Evolutionary conservation across 2,888 invertebrate genomes (phyloP), one percentile per base, ranked within the genome.

Genomic region (Caenorhabditis sp.): DNA sequence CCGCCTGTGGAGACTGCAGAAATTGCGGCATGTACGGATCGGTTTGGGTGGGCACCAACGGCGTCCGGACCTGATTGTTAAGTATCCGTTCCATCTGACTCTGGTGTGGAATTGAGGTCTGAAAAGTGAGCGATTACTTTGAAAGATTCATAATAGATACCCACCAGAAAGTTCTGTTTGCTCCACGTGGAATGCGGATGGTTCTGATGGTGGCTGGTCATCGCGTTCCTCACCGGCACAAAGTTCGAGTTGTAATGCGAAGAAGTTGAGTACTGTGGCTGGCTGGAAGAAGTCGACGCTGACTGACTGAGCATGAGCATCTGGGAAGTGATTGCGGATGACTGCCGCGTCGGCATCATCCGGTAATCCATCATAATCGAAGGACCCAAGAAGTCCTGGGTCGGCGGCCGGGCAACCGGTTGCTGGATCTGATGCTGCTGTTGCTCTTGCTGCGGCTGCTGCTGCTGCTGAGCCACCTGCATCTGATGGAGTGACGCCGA

Each of bases 21-120:
- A 85, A 83, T 72, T 86, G 86, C 4, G 86, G 86, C 70, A 85
- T 78, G 65, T 86, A 86, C 39, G 80, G 80, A 37, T 71, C 76
- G 24, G 17, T 15, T 48, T 48, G 46, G 8, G 30, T 8, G 7
- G 53, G 53, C 15, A 59, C 24, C 2, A 58, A n/a, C n/a, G n/a
- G n/a, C n/a, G n/a, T n/a, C n/a, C n/a, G n/a, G n/a, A n/a, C n/a
- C 15, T 56, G 72, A 9, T 41, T 48, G 50, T 50, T 63, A 5
- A 58, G 46, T 4, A 63, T 62, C 15, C 63, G 58, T 53, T 70
- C 70, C 48, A 81, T 66, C 13, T 75, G 45, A 2, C 70, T 48
- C 46, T 63, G 72, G 17, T 65, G 41, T 7, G 52, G 65, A 15
- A 59, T 39, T 30, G 30, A 9, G 37, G 41, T 50, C 58, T 43